Evolutionary conservation across 2,888 invertebrate species (phyloP), one percentile per base, ranked within the genome.

Genomic region (Archips xylosteana): DNA sequence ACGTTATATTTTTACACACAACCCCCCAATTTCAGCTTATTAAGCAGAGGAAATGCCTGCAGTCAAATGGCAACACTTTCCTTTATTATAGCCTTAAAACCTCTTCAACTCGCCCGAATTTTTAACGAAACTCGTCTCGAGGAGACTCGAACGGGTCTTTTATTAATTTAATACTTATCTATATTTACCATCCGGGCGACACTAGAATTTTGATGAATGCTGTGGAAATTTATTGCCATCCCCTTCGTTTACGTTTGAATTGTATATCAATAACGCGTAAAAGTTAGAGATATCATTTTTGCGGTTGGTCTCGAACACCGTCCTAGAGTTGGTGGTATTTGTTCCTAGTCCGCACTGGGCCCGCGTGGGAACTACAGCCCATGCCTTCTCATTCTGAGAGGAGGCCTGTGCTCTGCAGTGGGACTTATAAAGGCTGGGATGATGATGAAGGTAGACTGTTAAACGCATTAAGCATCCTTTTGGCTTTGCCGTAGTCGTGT

Each of bases 81-180:
- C 73, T 74, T 74, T 69, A 73, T 69, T 69, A 69, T 36, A 59
- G 15, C 73, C 64, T 39, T 39, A 73, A 73, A 73, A 67, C 54
- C 64, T 49, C 68, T 68, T 63, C 23, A 68, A 64, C 49, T 57
- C 54, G 9, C 32, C 42, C 15, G 64, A 64, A 59, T 64, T 74
- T 69, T 69, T 64, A 51, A 69, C 36, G 62, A 36, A 67, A 67
- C 68, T 69, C 64, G 64, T 51, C 63, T 67, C 39, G 66, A 45
- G 66, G 54, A 49, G 59, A 34, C 39, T 54, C 49, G n/a, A 60
- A 65, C 49, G 32, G 39, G 63, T 39, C 65, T 73, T 72, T 72
- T 68, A 73, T 63, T 68, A 59, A 68, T 73, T 68, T 73, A 54
- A 68, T 73, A 68, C 68, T 73, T 69, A 73, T 64, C 68, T 68